These are phyloP conservation scores for Hydrolagus affinis DNA, from an alignment of 2,113 vertebrate species.

Conservation along the genomic window DNA sequence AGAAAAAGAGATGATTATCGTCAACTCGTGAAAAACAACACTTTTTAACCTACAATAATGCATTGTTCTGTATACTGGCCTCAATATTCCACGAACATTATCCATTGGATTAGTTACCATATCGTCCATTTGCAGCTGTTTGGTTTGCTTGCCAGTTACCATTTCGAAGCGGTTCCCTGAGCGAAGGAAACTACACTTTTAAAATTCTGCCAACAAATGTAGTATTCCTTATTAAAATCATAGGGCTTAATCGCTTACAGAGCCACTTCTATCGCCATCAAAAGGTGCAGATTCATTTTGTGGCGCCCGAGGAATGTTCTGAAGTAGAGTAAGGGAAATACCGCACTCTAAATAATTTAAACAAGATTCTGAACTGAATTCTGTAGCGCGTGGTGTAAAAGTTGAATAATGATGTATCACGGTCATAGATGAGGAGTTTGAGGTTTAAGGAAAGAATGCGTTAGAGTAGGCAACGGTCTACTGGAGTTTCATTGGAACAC, in stretches of 20 bases:
- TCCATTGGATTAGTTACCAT: not conserved
- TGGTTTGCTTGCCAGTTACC: not conserved
- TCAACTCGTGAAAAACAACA: not conserved
- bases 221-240: not conserved
- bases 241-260: not conserved
- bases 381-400: not conserved
- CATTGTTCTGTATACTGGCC: not conserved
- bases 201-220: not conserved
- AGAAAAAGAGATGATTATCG: not conserved
- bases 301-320: not conserved
- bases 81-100: not conserved
- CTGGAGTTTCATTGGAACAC: too few relatives aligned
- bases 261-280: not conserved
- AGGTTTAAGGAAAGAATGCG: too few relatives aligned
- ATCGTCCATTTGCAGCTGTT: constrained; percentile 4
- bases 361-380: not conserved
- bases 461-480: too few relatives aligned
- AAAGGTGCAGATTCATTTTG: not conserved
- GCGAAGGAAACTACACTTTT: not conserved
- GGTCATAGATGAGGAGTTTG: too few relatives aligned
- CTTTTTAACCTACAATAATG: not conserved
- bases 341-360: not conserved
- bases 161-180: not conserved
- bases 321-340: not conserved
- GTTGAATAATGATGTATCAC: not conserved